These are phyloP conservation scores for Mola mola DNA, from an alignment of 2,113 vertebrate genomes.

Conservation along the genomic window DNA sequence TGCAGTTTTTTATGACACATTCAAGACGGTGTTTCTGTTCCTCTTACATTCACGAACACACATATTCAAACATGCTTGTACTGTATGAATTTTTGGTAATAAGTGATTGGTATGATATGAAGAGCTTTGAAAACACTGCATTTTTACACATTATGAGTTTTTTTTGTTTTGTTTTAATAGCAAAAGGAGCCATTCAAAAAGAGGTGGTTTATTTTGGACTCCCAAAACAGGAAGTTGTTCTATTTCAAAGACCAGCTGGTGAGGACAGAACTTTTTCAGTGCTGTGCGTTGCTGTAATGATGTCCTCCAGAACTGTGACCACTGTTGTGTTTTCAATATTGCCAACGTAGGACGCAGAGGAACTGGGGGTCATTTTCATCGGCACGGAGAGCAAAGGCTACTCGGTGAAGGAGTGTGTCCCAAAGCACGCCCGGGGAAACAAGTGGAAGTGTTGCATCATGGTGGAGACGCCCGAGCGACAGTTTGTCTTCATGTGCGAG, in stretches of 20 bases:
- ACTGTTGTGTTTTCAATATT: background rate
- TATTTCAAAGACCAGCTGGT: slow-evolving; percentile 94
- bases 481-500: slow-evolving; percentile 90
- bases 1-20: background rate
- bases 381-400: slow-evolving; percentile 86
- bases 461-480: slow-evolving; percentile 83
- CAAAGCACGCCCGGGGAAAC: slow-evolving; percentile 80
- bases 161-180: slow-evolving; percentile 67
- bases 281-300: background rate
- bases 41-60: slow-evolving; percentile 14
- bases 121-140: too few species aligned
- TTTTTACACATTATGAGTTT: background rate
- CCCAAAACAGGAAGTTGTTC: slow-evolving; percentile 87
- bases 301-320: background rate
- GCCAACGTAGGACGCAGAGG: slow-evolving; percentile 85
- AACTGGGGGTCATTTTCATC: slow-evolving; percentile 88
- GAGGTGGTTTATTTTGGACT: slow-evolving; percentile 93
- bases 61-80: background rate
- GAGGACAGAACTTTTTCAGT: slow-evolving; percentile 48
- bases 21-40: slow-evolving; percentile 22
- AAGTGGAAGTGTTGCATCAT: slow-evolving; percentile 86
- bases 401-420: slow-evolving; percentile 78
- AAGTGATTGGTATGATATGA: background rate
- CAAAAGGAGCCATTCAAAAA: slow-evolving; percentile 89
- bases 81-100: background rate